These are phyloP conservation scores for Thinocorus orbignyianus DNA, from an alignment of 2,113 vertebrate species.

Conservation along the genomic window DNA sequence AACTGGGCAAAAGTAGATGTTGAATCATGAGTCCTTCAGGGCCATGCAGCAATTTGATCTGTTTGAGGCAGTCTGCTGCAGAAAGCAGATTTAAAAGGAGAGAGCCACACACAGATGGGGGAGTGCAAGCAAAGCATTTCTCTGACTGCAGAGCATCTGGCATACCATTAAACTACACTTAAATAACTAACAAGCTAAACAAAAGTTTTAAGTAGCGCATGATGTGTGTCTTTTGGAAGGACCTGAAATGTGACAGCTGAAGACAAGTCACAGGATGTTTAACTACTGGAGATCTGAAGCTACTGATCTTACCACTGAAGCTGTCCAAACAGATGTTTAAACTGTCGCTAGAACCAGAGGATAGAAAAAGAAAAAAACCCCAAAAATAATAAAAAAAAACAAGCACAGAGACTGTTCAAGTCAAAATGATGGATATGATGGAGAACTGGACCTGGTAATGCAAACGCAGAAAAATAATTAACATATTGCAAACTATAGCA, in stretches of 20 bases:
- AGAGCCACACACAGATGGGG: not conserved
- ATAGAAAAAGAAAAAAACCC: not conserved
- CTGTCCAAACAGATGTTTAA: not conserved
- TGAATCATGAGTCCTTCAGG: not conserved
- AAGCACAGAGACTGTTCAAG: not conserved
- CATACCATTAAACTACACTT: not conserved
- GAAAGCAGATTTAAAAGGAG: not conserved
- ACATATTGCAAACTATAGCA: not conserved
- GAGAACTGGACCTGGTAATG: not conserved
- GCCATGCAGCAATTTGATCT: not conserved
- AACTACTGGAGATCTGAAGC: not conserved
- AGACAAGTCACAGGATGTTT: not conserved
- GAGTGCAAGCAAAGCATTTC: not conserved
- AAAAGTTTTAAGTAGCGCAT: not conserved
- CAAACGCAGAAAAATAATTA: not conserved
- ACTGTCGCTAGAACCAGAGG: not conserved
- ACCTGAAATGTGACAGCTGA: not conserved
- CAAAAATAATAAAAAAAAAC: not conserved
- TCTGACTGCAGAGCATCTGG: constrained; percentile 24
- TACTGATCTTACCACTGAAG: not conserved
- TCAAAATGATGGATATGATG: not conserved
- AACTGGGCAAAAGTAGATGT: not conserved
- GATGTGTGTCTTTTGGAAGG: not conserved
- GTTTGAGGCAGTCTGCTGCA: not conserved
- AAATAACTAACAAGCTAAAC: constrained; percentile 20